These are phyloP conservation scores for Heliangelus exortis DNA, from an alignment of 2,797 vertebrate genomes.

Conservation along the genomic window DNA sequence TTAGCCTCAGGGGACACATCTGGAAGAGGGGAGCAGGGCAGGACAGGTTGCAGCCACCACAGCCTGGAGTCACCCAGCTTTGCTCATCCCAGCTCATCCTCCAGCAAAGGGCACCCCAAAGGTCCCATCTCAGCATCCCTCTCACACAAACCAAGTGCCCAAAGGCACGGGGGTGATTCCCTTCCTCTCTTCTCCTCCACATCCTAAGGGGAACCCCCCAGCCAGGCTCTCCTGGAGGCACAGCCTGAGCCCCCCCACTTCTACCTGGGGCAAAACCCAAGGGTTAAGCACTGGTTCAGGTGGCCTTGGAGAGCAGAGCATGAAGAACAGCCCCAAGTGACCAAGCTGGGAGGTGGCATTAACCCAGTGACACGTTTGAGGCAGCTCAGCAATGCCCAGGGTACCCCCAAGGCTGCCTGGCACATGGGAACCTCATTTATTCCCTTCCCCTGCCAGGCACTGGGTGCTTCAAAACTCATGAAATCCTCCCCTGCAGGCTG, in stretches of 20 bases:
- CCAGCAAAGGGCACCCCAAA: not conserved
- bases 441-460: not conserved
- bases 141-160: slow-evolving; percentile 12
- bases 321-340: fast-evolving
- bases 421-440: not conserved
- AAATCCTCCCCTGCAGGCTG: not conserved
- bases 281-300: not conserved
- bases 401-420: not conserved
- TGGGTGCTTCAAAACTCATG: not conserved
- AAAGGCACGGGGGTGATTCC: not conserved
- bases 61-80: slow-evolving; percentile 3
- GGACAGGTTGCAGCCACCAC: slow-evolving; percentile 16
- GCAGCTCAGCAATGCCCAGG: not conserved
- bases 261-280: not conserved
- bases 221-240: not conserved
- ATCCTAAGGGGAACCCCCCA: not conserved
- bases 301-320: not conserved
- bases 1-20: not conserved
- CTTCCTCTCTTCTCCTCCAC: not conserved
- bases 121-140: not conserved
- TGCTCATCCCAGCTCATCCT: not conserved
- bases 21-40: not conserved
- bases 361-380: not conserved
- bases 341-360: not conserved
- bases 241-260: not conserved